Conservation (phyloP, 2,797 vertebrate species). For the Tauraco hartlaubi region DNA sequence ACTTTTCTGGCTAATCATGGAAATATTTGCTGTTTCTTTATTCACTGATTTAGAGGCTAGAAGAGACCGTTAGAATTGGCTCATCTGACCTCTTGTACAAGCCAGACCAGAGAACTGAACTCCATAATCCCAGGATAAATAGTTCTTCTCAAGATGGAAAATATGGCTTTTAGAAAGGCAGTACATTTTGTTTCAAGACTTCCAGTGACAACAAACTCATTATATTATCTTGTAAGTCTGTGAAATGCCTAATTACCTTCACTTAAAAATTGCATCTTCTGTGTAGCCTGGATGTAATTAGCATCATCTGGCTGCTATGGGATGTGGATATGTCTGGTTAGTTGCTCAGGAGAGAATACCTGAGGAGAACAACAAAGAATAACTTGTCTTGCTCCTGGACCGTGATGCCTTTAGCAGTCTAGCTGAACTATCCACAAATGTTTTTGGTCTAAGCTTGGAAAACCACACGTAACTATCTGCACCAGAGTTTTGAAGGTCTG, state of each 20-base stretch:
- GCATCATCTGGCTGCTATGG: not conserved
- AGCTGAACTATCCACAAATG: not conserved
- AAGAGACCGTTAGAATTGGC: not conserved
- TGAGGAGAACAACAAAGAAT: not conserved
- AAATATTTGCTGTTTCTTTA: not conserved
- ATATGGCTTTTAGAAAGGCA: not conserved
- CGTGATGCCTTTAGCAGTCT: not conserved
- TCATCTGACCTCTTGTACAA: not conserved
- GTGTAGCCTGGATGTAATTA: not conserved
- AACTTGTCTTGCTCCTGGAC: not conserved
- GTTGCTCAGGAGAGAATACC: not conserved
- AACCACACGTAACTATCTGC: not conserved
- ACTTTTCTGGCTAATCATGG: not conserved
- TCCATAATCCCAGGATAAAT: not conserved
- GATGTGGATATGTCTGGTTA: not conserved
- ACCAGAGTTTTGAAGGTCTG: not conserved
- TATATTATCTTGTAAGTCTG: not conserved
- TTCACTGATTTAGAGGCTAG: not conserved
- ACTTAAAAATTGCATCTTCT: not conserved
- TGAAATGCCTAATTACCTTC: not conserved
- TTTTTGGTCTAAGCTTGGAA: not conserved
- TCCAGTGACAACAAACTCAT: not conserved
- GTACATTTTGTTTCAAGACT: not conserved
- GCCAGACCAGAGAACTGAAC: not conserved
- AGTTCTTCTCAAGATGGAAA: not conserved